Conservation (phyloP, 1,140 invertebrate genomes). For the Telenomus remus region DNA sequence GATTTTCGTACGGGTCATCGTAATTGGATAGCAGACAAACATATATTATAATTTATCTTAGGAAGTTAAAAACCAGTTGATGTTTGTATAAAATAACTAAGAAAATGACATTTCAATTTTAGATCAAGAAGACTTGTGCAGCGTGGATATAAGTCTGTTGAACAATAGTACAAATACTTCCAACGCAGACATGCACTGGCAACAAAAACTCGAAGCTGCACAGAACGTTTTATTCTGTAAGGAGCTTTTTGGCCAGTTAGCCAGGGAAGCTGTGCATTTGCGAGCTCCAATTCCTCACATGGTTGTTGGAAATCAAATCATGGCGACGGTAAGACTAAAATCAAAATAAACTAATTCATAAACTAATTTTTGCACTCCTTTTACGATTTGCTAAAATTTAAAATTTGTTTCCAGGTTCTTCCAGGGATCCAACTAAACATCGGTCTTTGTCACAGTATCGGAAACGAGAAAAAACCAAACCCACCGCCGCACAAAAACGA, state of each 20-base stretch:
- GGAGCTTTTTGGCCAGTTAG: conserved; percentile 95
- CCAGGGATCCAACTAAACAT: conserved; percentile 93
- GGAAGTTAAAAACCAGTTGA: too few relatives aligned
- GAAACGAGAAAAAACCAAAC: conserved; percentile 77
- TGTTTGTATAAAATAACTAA: too few relatives aligned
- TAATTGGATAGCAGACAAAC: too few relatives aligned
- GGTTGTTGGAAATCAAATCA: conserved; percentile 97
- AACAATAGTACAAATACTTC: conserved; percentile 81
- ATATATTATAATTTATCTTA: too few relatives aligned
- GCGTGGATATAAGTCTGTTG: conserved; percentile 84
- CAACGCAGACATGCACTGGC: conserved; percentile 91
- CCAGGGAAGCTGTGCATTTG: conserved; percentile 94
- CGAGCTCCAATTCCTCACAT: conserved; percentile 95
- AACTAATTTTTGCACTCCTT: too few relatives aligned
- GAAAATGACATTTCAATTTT: too few relatives aligned
- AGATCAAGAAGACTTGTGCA: conserved; percentile 90
- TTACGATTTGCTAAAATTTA: too few relatives aligned
- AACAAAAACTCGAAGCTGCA: conserved; percentile 94
- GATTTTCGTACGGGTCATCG: too few relatives aligned
- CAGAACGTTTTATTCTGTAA: conserved; percentile 99
- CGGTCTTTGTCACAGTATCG: conserved; percentile 85
- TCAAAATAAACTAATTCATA: too few relatives aligned
- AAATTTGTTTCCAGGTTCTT: conserved; percentile 82
- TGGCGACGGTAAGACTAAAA: conserved; percentile 83
- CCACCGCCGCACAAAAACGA: conserved; percentile 80